Evolutionary conservation across 2,797 vertebrate species (phyloP), one percentile per base, ranked within the genome.

Genomic region (Poecilia picta): DNA sequence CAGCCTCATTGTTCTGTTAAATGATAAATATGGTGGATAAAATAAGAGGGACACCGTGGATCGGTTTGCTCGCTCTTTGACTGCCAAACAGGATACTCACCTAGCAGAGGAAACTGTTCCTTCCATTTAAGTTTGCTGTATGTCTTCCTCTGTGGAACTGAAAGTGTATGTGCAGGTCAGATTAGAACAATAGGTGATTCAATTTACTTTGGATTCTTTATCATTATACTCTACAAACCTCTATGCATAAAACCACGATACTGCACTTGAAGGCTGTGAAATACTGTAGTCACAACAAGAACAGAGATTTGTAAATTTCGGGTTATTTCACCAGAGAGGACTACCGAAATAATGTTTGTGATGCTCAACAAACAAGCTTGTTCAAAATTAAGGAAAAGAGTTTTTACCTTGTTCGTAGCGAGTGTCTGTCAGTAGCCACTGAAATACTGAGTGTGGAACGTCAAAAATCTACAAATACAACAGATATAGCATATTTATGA

Each of bases 101-200:
- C 94, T 1, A 95, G 88, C 73, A 88, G 46, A 62, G 94, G 94
- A 70, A 90, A 91, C 20, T 39, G 76, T 11, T 86, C 77, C 0
- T 82, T 82, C 45, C 81, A 15, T 25, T 85, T 8, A 41, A 81
- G 75, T 75, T 81, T 87, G 53, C 55, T 79, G 73, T 76, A 74
- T 0, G 81, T 90, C 78, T 85, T 28, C 53, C 53, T 3, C 0
- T 0, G 20, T 57, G 91, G 88, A 74, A 92, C 94, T 95, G 75
- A 47, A 77, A 13, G 36, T 25, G 53, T 0, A 76, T 73, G 3
- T 20, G 23, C 33, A 8, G 8, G 1, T 43, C 23, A 3, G 6
- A 18, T 28, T 20, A 77, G 46, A 25, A 2, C 20, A 20, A 51
- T 6, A 13, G 12, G 23, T 51, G 51, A 51, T 51, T 36, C 1